Evolutionary conservation across 2,113 vertebrate species (phyloP).

Genomic region (Colistium nudipinnis): DNA sequence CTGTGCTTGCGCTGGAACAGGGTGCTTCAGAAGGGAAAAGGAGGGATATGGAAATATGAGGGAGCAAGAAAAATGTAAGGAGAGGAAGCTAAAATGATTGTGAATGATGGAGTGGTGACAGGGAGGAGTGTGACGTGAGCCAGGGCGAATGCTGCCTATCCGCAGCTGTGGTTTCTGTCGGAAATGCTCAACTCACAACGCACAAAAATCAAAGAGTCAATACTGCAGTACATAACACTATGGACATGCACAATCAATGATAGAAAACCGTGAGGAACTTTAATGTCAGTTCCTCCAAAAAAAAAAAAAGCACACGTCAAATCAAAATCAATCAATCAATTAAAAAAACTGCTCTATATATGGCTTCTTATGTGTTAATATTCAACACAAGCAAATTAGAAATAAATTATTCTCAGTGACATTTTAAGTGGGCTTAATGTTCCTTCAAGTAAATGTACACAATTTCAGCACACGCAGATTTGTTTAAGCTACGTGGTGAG

Average conservation of each 20-base stretch:
- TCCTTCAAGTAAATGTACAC: not conserved
- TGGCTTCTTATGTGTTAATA: not conserved
- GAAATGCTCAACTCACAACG: too few species aligned
- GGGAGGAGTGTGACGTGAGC: constrained; percentile 11
- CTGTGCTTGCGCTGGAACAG: constrained; percentile 40
- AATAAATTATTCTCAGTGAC: constrained; percentile 15
- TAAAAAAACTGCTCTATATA: not conserved
- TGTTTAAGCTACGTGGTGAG: not conserved
- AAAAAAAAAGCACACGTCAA: too few species aligned
- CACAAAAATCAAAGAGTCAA: too few species aligned
- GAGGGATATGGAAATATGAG: not conserved
- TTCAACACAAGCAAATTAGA: not conserved
- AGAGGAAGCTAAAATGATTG: constrained; percentile 9
- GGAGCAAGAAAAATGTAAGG: not conserved
- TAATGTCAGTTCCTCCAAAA: too few species aligned
- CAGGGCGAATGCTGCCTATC: not conserved
- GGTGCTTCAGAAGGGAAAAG: not conserved
- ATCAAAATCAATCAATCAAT: too few species aligned
- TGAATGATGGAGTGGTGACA: not conserved
- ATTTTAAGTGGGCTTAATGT: constrained; percentile 12
- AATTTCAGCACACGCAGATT: not conserved
- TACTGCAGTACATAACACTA: too few species aligned
- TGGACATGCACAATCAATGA: too few species aligned
- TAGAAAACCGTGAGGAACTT: too few species aligned
- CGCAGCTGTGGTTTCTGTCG: not conserved